phyloP scores from a whole-genome alignment of 2,797 vertebrate genomes.

The Moxostoma hubbsi region DNA sequence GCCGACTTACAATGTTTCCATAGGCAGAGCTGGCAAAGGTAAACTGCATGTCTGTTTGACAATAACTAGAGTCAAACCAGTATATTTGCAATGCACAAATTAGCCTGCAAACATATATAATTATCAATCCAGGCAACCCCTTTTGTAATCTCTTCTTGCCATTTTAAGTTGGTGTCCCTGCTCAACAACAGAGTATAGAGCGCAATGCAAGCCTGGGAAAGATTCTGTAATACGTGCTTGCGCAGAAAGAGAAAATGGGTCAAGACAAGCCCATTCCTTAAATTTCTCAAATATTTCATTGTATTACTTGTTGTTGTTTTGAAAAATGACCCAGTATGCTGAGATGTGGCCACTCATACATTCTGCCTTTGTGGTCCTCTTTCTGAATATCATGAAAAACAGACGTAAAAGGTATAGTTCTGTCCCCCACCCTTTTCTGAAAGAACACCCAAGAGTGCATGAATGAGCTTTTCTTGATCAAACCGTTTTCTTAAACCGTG shows the following conservation, averaged over 20 bases:
- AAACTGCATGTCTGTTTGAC: conserved; percentile 45
- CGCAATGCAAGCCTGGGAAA: too few relatives aligned
- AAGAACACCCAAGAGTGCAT: conserved; percentile 36
- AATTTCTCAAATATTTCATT: too few relatives aligned
- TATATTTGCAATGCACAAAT: conserved; percentile 23
- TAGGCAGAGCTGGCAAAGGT: conserved; percentile 82
- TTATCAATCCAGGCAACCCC: not conserved
- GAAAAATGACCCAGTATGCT: too few relatives aligned
- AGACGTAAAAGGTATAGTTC: conserved; percentile 18
- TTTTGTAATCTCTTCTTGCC: not conserved
- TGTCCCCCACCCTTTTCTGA: conserved; percentile 7
- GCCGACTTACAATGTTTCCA: conserved; percentile 88
- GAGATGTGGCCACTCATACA: conserved; percentile 47
- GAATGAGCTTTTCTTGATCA: conserved; percentile 15
- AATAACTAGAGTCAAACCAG: conserved; percentile 16
- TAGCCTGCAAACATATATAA: not conserved
- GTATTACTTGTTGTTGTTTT: too few relatives aligned
- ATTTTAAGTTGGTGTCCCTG: not conserved
- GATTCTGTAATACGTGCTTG: too few relatives aligned
- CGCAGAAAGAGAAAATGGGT: too few relatives aligned
- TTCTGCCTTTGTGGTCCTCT: conserved; percentile 61
- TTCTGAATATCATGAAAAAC: conserved; percentile 25
- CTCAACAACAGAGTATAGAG: too few relatives aligned
- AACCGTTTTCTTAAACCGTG: conserved; percentile 5
- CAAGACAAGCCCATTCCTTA: too few relatives aligned